Conservation (phyloP, 2,797 vertebrate species). For the Cetoscarus ocellatus region DNA sequence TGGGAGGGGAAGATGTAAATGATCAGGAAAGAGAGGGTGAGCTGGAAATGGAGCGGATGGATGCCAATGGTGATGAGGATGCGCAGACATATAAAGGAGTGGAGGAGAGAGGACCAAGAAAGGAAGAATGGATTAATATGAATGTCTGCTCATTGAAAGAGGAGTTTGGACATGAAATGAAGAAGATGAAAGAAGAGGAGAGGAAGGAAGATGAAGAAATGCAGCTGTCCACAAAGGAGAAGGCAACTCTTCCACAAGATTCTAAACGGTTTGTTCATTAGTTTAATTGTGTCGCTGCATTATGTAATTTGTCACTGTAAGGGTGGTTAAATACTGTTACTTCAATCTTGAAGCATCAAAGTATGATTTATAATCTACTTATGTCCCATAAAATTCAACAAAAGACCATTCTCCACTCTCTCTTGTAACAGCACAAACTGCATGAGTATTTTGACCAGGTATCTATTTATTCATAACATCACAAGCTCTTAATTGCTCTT, state of each 20-base stretch:
- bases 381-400: background rate
- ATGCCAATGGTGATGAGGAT: constrained; percentile 29
- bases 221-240: constrained; percentile 33
- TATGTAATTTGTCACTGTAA: background rate
- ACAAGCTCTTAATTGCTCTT: background rate
- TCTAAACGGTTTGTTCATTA: constrained; percentile 64
- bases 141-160: constrained; percentile 51
- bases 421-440: no score
- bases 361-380: background rate
- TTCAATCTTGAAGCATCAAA: constrained; percentile 17
- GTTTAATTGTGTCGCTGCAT: background rate
- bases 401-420: background rate
- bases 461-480: background rate
- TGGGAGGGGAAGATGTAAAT: constrained; percentile 37
- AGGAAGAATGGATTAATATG: constrained; percentile 41
- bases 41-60: constrained; percentile 43
- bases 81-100: constrained; percentile 46
- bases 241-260: constrained; percentile 47
- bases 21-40: constrained; percentile 51
- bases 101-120: constrained; percentile 39
- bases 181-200: constrained; percentile 58
- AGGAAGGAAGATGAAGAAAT: constrained; percentile 52
- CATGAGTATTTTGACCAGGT: background rate
- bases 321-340: background rate
- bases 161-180: constrained; percentile 45